Conservation (phyloP, 37 sponge, comb jelly and placozoan species). For the Cladorhizidae sp. region DNA sequence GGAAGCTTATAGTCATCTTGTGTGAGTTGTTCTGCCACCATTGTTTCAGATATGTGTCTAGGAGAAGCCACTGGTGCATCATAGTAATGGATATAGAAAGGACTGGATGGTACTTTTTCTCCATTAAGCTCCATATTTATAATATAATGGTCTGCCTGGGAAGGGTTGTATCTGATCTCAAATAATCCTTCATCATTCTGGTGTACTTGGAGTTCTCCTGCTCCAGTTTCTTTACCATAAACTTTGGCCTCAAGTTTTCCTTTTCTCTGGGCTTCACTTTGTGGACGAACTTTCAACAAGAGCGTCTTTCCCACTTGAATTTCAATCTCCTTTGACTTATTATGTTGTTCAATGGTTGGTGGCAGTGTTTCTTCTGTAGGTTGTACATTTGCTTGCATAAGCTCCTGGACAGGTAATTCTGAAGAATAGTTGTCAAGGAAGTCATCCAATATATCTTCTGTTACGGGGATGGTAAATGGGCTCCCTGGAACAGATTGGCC, state of each 20-base stretch:
- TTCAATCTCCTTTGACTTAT: conserved; percentile 8
- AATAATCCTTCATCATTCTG: conserved; percentile 10
- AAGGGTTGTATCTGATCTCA: conserved; percentile 55
- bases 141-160: conserved; percentile 56
- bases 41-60: background rate
- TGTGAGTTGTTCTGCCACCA: background rate
- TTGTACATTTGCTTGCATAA: background rate
- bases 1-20: background rate
- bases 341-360: background rate
- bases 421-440: background rate
- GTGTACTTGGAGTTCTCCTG: background rate
- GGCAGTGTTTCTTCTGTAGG: background rate
- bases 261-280: conserved; percentile 12
- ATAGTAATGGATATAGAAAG: conserved; percentile 54
- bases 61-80: background rate
- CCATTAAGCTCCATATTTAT: conserved; percentile 34
- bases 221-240: conserved; percentile 41
- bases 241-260: conserved; percentile 35
- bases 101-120: conserved; percentile 47
- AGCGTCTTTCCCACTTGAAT: conserved; percentile 23
- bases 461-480: conserved; percentile 27
- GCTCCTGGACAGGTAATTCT: background rate
- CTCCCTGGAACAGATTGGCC: conserved; percentile 44
- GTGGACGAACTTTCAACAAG: conserved; percentile 18
- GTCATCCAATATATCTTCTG: background rate